Conservation (phyloP, 2,888 invertebrate species). For the Epistrophe eligans region DNA sequence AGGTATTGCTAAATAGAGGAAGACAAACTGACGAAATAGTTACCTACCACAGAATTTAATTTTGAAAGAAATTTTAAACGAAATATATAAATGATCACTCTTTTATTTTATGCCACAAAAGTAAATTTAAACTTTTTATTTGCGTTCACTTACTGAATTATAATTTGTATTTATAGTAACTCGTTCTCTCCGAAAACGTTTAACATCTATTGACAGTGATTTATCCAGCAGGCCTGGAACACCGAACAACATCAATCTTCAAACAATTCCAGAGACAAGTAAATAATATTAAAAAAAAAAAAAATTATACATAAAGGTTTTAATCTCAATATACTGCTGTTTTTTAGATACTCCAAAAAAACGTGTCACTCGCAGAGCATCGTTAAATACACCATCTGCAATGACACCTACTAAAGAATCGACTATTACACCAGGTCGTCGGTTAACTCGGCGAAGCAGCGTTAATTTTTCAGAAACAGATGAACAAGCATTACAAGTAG, state of each 20-base stretch:
- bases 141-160: too few relatives aligned
- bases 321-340: neutral
- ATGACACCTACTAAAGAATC: conserved; percentile 71
- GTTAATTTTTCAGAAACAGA: conserved; percentile 70
- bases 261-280: conserved; percentile 57
- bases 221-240: conserved; percentile 77
- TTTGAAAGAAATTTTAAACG: too few relatives aligned
- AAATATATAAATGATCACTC: too few relatives aligned
- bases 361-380: conserved; percentile 78
- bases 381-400: conserved; percentile 70
- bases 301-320: neutral
- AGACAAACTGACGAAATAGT: too few relatives aligned
- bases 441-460: conserved; percentile 73
- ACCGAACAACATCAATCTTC: conserved; percentile 72
- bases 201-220: conserved; percentile 78
- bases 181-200: conserved; percentile 78
- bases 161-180: conserved; percentile 75
- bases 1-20: too few relatives aligned
- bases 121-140: too few relatives aligned
- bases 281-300: conserved; percentile 38
- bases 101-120: too few relatives aligned
- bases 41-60: too few relatives aligned
- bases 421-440: conserved; percentile 73
- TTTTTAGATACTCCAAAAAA: conserved; percentile 76
- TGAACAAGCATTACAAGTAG: conserved; percentile 64